Conservation (phyloP, 2,113 vertebrate species). For the Synodontis membranacea region DNA sequence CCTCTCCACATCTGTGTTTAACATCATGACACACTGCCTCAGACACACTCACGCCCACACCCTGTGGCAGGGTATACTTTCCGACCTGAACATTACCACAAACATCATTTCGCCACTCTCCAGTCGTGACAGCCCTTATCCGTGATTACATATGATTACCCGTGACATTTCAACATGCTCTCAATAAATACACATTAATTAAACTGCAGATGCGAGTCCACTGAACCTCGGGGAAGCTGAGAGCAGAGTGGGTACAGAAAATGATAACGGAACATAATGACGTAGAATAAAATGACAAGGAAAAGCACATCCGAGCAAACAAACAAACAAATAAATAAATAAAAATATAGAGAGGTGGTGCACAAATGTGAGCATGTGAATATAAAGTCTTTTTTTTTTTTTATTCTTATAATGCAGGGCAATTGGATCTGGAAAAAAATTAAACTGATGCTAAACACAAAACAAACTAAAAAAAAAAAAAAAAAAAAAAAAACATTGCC, state of each 20-base stretch:
- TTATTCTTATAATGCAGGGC: neutral
- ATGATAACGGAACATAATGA: neutral
- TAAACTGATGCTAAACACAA: no score
- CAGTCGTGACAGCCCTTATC: neutral
- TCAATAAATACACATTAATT: slow-evolving; percentile 11
- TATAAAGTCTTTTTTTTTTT: no score
- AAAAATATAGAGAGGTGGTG: neutral
- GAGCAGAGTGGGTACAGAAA: neutral
- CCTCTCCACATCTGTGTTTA: slow-evolving; percentile 53
- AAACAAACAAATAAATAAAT: neutral
- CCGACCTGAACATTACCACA: slow-evolving; percentile 32
- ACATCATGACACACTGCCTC: slow-evolving; percentile 42
- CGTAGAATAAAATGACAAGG: neutral
- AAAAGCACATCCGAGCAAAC: neutral
- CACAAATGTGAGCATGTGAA: neutral
- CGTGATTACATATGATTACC: slow-evolving; percentile 19
- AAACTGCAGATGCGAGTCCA: neutral
- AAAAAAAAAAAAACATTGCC: neutral
- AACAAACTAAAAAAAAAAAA: no score
- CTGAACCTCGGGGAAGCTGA: neutral
- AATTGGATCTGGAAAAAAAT: no score
- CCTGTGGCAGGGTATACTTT: slow-evolving; percentile 20
- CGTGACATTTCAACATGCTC: slow-evolving; percentile 5
- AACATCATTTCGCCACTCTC: neutral
- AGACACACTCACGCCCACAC: slow-evolving; percentile 26